Evolutionary conservation across 2,797 vertebrate genomes (phyloP).

Genomic region (Crotalus adamanteus): DNA sequence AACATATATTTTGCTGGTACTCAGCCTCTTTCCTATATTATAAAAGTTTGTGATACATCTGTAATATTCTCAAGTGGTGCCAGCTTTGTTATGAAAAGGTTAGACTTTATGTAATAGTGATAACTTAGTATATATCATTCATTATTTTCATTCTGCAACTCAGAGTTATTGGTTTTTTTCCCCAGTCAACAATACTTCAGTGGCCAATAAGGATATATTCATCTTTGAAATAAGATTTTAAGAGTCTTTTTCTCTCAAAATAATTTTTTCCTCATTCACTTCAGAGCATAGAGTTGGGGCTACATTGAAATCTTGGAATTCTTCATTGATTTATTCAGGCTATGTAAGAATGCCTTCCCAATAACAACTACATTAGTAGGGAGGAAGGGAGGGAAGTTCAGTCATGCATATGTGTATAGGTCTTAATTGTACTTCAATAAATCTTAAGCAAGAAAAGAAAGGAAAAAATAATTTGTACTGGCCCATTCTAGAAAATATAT

Average conservation of each 20-base stretch:
- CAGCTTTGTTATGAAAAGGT: background rate
- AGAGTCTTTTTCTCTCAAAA: background rate
- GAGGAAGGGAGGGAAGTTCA: background rate
- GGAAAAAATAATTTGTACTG: background rate
- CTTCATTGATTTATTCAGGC: background rate
- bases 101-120: background rate
- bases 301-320: background rate
- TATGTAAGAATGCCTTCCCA: background rate
- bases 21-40: background rate
- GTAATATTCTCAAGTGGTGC: background rate
- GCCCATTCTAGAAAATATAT: background rate
- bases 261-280: background rate
- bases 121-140: background rate
- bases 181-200: background rate
- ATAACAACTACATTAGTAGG: background rate
- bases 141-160: background rate
- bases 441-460: background rate
- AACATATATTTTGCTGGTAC: background rate
- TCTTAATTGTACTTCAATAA: background rate
- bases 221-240: background rate
- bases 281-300: background rate
- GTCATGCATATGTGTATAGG: background rate
- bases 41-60: background rate
- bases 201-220: background rate
- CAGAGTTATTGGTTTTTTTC: background rate